Evolutionary conservation across 2,797 vertebrate species (phyloP).

Genomic region (Enteromius trimaculatus): DNA sequence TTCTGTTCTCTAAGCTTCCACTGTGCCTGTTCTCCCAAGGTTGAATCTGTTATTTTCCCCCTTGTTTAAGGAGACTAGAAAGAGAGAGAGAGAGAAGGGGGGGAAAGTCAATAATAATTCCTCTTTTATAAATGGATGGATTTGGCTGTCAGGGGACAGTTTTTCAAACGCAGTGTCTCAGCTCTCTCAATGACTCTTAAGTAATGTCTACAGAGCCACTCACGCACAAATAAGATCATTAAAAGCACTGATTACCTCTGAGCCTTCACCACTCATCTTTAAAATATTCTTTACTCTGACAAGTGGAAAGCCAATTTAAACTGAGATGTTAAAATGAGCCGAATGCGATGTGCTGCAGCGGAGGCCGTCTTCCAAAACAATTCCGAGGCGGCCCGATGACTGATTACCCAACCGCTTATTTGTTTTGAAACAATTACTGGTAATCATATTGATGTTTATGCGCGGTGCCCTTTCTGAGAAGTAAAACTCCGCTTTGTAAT

Average conservation of each 20-base stretch:
- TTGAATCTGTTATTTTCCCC: slow-evolving; percentile 56
- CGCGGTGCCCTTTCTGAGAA: slow-evolving; percentile 63
- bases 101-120: slow-evolving; percentile 63
- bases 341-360: slow-evolving; percentile 51
- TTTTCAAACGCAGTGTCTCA: slow-evolving; percentile 59
- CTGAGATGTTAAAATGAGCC: slow-evolving; percentile 63
- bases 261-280: slow-evolving; percentile 63
- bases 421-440: slow-evolving; percentile 65
- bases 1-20: slow-evolving; percentile 57
- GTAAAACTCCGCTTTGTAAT: slow-evolving; percentile 65
- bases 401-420: slow-evolving; percentile 63
- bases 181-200: slow-evolving; percentile 64
- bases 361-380: slow-evolving; percentile 58
- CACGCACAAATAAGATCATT: slow-evolving; percentile 66
- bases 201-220: slow-evolving; percentile 65
- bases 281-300: slow-evolving; percentile 64
- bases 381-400: slow-evolving; percentile 61
- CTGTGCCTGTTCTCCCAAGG: slow-evolving; percentile 56
- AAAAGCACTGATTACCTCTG: slow-evolving; percentile 66
- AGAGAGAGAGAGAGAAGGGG: slow-evolving; percentile 16
- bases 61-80: slow-evolving; percentile 53
- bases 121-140: slow-evolving; percentile 63
- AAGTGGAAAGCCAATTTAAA: slow-evolving; percentile 65
- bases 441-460: slow-evolving; percentile 68
- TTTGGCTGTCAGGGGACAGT: slow-evolving; percentile 62